phyloP scores from a whole-genome alignment of 35 echinoderm and acorn worm species.

The Holothuria glaberrima region DNA sequence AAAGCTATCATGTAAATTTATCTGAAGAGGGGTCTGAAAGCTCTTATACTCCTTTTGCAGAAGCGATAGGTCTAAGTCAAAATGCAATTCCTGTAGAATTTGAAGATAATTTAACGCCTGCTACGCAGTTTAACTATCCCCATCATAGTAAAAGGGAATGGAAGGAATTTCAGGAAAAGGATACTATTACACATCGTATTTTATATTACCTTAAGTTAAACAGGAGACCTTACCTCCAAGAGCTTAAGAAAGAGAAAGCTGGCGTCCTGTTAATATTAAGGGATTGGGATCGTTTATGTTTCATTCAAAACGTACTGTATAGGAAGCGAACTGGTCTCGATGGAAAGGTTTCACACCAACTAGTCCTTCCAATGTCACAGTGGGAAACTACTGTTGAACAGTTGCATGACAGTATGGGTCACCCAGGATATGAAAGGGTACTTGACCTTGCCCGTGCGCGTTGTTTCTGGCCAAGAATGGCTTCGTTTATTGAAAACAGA shows the following conservation, averaged over 20 bases:
- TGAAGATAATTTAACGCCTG: background rate
- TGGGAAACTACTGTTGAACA: background rate
- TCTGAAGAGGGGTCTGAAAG: background rate
- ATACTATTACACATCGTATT: background rate
- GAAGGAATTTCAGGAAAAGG: background rate
- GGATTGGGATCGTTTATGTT: constrained; percentile 3
- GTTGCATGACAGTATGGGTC: constrained; percentile 44
- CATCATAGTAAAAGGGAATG: background rate
- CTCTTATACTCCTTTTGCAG: background rate
- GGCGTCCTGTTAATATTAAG: background rate
- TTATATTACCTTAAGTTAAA: background rate
- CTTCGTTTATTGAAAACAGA: constrained; percentile 4
- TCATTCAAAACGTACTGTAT: background rate
- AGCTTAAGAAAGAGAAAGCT: background rate
- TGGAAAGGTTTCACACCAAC: constrained; percentile 2
- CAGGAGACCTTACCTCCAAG: background rate
- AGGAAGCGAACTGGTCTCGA: background rate
- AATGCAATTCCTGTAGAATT: background rate
- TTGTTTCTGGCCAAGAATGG: constrained; percentile 58
- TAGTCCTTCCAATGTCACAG: background rate
- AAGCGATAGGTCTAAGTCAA: background rate
- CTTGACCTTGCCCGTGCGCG: constrained; percentile 35
- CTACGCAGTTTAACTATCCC: background rate
- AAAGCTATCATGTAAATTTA: background rate
- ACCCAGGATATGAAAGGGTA: constrained; percentile 51